Percentiles rank a stretch among this genome's conserved stretches.
Conservation (phyloP, 2,888 invertebrate species). For the Nymphalis polychloros region DNA sequence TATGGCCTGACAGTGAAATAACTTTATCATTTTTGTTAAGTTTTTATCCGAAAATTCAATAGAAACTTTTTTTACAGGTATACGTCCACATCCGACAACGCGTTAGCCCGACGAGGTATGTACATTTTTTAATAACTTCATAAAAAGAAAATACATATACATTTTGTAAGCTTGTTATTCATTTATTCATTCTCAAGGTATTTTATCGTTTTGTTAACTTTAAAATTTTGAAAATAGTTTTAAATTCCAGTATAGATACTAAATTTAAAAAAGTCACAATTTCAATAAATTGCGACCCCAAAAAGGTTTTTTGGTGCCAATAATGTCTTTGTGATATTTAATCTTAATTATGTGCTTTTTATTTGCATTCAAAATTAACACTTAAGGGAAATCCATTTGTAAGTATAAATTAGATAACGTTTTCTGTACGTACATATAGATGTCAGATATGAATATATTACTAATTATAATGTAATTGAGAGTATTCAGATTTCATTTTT, state of each 20-base stretch:
- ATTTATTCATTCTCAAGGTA: not conserved
- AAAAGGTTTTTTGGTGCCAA: too few species aligned
- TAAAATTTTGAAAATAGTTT: not conserved
- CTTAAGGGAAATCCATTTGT: constrained; percentile 34
- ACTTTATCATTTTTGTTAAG: not conserved
- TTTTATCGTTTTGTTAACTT: constrained; percentile 6
- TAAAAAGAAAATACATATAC: constrained; percentile 4
- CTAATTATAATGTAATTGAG: not conserved
- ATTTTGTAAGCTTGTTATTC: constrained; percentile 5
- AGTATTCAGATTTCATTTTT: not conserved
- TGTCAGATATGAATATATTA: not conserved
- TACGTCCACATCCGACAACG: constrained; percentile 42
- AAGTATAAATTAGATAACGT: constrained; percentile 20
- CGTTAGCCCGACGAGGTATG: constrained; percentile 48
- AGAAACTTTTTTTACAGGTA: constrained; percentile 47
- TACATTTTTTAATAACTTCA: constrained; percentile 25
- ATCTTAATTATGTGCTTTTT: constrained; percentile 22
- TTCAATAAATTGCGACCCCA: not conserved
- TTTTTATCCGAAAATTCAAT: constrained; percentile 4
- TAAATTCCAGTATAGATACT: not conserved
- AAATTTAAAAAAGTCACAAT: not conserved
- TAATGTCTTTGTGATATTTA: constrained; percentile 1
- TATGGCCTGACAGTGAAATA: not conserved
- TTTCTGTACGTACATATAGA: not conserved
- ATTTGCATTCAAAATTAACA: constrained; percentile 34